A percentile compares a stretch with the other conserved stretches of the same genome.
Evolutionary conservation across 2,888 invertebrate species (phyloP).

Genomic region (Lepetodrilus schrolli): DNA sequence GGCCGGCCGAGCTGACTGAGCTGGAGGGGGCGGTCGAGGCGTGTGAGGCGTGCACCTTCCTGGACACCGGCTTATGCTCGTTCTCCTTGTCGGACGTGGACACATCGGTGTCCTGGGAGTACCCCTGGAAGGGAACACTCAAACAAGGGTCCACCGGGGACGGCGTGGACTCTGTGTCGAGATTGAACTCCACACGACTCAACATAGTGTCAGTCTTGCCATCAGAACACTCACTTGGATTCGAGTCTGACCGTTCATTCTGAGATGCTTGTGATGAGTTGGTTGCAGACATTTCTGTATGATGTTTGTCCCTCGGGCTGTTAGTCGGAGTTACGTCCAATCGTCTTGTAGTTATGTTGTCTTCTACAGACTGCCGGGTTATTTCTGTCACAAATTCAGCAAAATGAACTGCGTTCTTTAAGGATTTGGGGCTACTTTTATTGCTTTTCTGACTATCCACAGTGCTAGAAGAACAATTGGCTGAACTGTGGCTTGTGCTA

Average conservation of each 20-base stretch:
- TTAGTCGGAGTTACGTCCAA: slow-evolving; percentile 53
- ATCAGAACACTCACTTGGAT: background rate
- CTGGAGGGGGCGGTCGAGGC: background rate
- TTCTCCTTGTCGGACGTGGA: slow-evolving; percentile 67
- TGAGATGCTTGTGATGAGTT: background rate
- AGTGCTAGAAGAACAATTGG: slow-evolving; percentile 36
- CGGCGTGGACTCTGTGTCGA: slow-evolving; percentile 53
- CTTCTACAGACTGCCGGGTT: slow-evolving; percentile 62
- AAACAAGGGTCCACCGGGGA: slow-evolving; percentile 46
- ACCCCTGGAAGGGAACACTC: slow-evolving; percentile 50
- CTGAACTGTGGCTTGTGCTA: slow-evolving; percentile 38
- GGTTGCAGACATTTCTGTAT: too few relatives aligned
- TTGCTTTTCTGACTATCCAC: slow-evolving; percentile 43
- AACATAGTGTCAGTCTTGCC: slow-evolving; percentile 43
- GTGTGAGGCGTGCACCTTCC: background rate
- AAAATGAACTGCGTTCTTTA: slow-evolving; percentile 67
- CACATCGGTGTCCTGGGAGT: slow-evolving; percentile 50
- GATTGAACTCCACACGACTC: slow-evolving; percentile 58
- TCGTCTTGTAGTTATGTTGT: slow-evolving; percentile 56
- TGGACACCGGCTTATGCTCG: slow-evolving; percentile 38
- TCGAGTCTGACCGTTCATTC: background rate
- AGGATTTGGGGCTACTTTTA: slow-evolving; percentile 63
- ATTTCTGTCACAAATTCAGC: slow-evolving; percentile 65
- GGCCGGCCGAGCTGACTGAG: background rate
- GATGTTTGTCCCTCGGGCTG: slow-evolving; percentile 40